A percentile compares a stretch with the other conserved stretches of the same genome.
Conservation (phyloP, 2,113 vertebrate genomes). For the Condylura cristata region DNA sequence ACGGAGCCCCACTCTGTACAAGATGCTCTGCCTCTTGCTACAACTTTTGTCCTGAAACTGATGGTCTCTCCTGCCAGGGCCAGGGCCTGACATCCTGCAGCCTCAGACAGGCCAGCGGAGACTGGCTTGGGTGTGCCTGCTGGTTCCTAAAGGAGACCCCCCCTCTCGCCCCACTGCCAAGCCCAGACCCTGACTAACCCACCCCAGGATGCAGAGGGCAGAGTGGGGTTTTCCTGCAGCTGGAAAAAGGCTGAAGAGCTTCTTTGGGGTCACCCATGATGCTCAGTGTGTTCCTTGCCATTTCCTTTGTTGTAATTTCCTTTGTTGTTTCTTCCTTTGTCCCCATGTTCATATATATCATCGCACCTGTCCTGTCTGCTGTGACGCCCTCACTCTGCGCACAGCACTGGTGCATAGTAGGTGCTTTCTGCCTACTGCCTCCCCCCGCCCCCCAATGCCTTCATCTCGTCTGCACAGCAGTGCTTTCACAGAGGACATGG, state of each 20-base stretch:
- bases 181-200: background rate
- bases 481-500: background rate
- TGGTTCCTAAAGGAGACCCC: background rate
- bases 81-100: background rate
- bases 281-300: background rate
- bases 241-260: background rate
- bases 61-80: background rate
- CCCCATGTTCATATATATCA: background rate
- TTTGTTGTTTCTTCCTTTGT: background rate
- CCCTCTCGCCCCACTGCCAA: background rate
- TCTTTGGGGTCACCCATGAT: background rate
- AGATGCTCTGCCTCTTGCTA: background rate
- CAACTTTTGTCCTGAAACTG: background rate
- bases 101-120: background rate
- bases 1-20: background rate
- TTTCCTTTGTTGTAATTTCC: background rate
- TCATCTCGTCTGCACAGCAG: background rate
- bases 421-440: background rate
- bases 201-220: background rate
- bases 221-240: background rate
- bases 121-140: background rate
- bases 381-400: background rate
- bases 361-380: background rate
- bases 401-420: background rate
- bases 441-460: too few species aligned